Evolutionary conservation across 1,140 invertebrate species (phyloP).

Genomic region (Drosophila sproati): DNA sequence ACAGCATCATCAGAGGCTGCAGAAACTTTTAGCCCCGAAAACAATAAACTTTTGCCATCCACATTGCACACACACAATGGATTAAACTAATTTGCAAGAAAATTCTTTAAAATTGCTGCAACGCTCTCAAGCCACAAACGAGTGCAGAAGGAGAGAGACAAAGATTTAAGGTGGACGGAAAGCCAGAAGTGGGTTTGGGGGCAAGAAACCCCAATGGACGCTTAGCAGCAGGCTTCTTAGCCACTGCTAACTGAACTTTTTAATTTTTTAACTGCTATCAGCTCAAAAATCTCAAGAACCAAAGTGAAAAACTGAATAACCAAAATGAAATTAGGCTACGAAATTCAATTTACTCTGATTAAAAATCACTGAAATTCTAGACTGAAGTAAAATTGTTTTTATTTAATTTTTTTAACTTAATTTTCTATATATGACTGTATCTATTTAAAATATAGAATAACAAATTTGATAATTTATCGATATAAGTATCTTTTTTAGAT

Average conservation of each 20-base stretch:
- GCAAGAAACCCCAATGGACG: constrained; percentile 1
- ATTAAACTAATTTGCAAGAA: constrained; percentile 78
- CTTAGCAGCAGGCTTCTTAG: constrained; percentile 1
- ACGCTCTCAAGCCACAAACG: constrained; percentile 4
- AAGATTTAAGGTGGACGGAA: not conserved
- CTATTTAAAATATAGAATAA: too few species aligned
- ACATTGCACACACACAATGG: constrained; percentile 22
- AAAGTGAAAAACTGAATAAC: not conserved
- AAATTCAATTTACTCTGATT: not conserved
- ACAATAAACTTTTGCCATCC: constrained; percentile 68
- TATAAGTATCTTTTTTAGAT: too few species aligned
- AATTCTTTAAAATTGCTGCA: constrained; percentile 65
- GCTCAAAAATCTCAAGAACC: not conserved
- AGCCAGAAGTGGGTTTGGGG: not conserved
- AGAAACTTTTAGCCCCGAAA: constrained; percentile 37
- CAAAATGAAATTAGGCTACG: not conserved
- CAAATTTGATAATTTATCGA: too few species aligned
- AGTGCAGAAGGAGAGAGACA: not conserved
- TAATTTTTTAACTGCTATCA: not conserved
- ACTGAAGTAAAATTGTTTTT: too few species aligned
- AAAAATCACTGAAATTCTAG: not conserved
- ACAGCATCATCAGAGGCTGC: constrained; percentile 18
- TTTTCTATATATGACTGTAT: too few species aligned
- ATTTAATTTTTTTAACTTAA: too few species aligned
- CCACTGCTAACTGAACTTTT: not conserved